Base-by-base conservation (phyloP, 2,888 invertebrate species). In the Stratiomys singularior region DNA sequence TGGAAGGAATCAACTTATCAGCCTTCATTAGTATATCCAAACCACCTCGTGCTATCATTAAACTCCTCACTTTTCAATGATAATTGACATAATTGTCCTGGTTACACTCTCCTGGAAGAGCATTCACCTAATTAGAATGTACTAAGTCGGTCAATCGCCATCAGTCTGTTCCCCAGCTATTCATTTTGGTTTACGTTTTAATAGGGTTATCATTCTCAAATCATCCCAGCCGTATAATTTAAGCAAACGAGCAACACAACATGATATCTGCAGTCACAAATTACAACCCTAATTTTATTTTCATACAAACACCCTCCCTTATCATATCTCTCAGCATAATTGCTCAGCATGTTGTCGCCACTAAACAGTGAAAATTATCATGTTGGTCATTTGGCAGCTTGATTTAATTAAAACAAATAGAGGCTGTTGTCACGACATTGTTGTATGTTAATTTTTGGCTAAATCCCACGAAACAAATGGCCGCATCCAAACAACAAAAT, bases 401-500 rank as follows among this genome's bases (percentile, higher is more conserved):
- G 69, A 69, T 69, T 69, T 69, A 69, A 69, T 69, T 69, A 69
- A 69, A 69, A 69, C 46, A 69, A 69, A 69, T 69, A 69, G 47
- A 47, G 30, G 47, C 46, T 47, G 47, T 46, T 47, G 69, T 69
- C 69, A 69, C 69, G 69, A 46, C 25, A 69, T 46, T 30, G 64
- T 64, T 30, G 30, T 30, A 64, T 30, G 30, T 30, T 64, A 64
- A 27, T 64, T 64, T 64, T 64, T 28, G 64, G 64, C 30, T 5
- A 64, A 60, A 60, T 13, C 25, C 60, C 60, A 7, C 60, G 21
- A 18, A n/a, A 60, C 60, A 60, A 60, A 60, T 60, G 18, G 18
- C 7, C 64, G 18, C 64, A 30, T 30, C 64, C 11, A 64, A 64
- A 64, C 28, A 64, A 64, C 28, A 64, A 64, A 64, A 30, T 64